Conservation (phyloP, 1,140 invertebrate genomes). For the Drosophila punjabiensis region DNA sequence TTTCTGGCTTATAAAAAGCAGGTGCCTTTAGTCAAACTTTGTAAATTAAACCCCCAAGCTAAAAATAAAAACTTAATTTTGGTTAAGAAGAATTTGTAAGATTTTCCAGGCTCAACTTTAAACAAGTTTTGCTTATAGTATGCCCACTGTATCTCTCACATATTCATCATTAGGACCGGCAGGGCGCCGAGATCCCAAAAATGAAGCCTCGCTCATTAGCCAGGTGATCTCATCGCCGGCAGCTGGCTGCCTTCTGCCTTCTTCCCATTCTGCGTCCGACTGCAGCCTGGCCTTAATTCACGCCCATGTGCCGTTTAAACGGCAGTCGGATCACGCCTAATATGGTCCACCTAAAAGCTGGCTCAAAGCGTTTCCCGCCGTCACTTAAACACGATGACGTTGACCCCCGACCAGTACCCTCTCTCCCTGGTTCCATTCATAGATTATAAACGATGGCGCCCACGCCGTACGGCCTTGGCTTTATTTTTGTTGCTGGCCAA, state of each 20-base stretch:
- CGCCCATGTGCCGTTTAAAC: slow-evolving; percentile 62
- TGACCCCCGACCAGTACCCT: slow-evolving; percentile 40
- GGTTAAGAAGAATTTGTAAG: too few species aligned
- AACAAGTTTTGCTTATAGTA: too few species aligned
- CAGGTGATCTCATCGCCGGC: slow-evolving; percentile 33
- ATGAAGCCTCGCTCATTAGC: slow-evolving; percentile 25
- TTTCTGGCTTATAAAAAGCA: not conserved
- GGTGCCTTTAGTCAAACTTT: too few species aligned
- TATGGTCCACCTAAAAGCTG: slow-evolving; percentile 57
- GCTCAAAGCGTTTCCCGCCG: slow-evolving; percentile 45
- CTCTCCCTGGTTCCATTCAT: too few species aligned
- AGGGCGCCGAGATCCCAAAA: slow-evolving; percentile 2
- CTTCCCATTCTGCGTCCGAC: slow-evolving; percentile 37
- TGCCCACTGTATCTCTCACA: not conserved
- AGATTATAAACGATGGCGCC: slow-evolving; percentile 23
- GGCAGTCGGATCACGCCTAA: slow-evolving; percentile 64
- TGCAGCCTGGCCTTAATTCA: slow-evolving; percentile 73
- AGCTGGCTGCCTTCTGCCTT: slow-evolving; percentile 1
- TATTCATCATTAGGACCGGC: slow-evolving; percentile 13
- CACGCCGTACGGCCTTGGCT: slow-evolving; percentile 41
- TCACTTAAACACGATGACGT: slow-evolving; percentile 68
- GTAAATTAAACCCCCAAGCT: too few species aligned
- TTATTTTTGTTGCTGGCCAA: slow-evolving; percentile 24
- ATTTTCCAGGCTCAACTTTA: too few species aligned
- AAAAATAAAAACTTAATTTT: too few species aligned